These are phyloP conservation scores for Hozukius guyotensis DNA, from an alignment of 2,797 vertebrate species.

Conservation along the genomic window DNA sequence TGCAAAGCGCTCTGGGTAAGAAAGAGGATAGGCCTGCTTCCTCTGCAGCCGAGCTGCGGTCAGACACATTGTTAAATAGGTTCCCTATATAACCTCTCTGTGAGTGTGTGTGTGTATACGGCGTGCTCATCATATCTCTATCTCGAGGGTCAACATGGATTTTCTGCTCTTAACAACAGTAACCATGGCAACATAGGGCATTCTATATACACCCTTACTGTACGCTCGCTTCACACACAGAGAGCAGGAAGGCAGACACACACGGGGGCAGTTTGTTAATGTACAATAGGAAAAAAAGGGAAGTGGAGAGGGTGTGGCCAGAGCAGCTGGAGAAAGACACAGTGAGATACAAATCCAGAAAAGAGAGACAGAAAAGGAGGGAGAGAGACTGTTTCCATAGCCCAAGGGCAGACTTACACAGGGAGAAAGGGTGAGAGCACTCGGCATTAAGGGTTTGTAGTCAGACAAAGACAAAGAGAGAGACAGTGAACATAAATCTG, in stretches of 20 bases:
- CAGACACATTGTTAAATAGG: slow-evolving; percentile 27
- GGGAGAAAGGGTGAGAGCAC: slow-evolving; percentile 48
- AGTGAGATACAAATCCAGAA: slow-evolving; percentile 29
- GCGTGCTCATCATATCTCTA: slow-evolving; percentile 39
- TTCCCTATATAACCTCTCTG: slow-evolving; percentile 1
- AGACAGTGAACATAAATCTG: slow-evolving; percentile 68
- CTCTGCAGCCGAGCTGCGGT: slow-evolving; percentile 29
- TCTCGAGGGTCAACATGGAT: slow-evolving; percentile 62
- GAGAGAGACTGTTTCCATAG: slow-evolving; percentile 12
- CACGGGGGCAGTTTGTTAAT: slow-evolving; percentile 13
- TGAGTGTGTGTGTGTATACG: background rate
- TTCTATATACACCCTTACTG: slow-evolving; percentile 28
- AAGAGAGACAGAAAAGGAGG: background rate
- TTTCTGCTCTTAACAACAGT: slow-evolving; percentile 56
- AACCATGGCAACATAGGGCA: slow-evolving; percentile 53
- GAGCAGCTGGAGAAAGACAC: slow-evolving; percentile 21
- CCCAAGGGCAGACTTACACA: slow-evolving; percentile 59
- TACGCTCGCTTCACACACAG: background rate
- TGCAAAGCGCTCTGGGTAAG: slow-evolving; percentile 20
- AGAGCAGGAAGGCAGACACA: slow-evolving; percentile 14
- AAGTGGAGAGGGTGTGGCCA: slow-evolving; percentile 33
- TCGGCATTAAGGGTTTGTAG: slow-evolving; percentile 57
- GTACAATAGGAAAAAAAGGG: slow-evolving; percentile 33
- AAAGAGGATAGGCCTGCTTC: slow-evolving; percentile 29
- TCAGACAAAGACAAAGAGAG: slow-evolving; percentile 70